Base-by-base conservation (phyloP, 2,888 invertebrate species). In the Zonitis immaculata region DNA sequence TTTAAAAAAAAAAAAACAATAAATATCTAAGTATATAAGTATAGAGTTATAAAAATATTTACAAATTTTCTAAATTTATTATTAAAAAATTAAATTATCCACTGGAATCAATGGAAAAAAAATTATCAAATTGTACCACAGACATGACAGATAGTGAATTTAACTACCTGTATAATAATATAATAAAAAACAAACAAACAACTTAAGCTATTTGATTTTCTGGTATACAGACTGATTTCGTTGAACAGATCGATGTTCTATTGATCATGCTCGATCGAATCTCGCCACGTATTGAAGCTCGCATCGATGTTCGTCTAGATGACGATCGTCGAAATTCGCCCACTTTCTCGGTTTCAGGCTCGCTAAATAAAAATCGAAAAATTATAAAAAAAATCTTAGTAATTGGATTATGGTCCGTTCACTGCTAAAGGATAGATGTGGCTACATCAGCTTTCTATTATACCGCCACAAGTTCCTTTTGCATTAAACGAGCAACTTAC, bases 251-350 rank as follows among this genome's bases (percentile, higher is more conserved):
- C 12, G 78, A 77, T n/a, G n/a, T n/a, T 51, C 80, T 78, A 54
- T 78, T 79, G 52, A 82, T 71, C 64, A 82, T 79, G 61, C 82
- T 85, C 4, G 85, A 82, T 48, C 84, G 76, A 2, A 82, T 76
- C 71, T 86, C 87, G 0, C 85, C 87, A 12, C 85, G 78, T 16
- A 83, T 78, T 0, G 83, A 82, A 0, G 84, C 84, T 49, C 82
- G 76, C 54, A 83, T 74, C 1, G 85, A 85, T 45, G 80, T 78
- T 47, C 79, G 72, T 26, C 73, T 64, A 32, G 74, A 71, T 56
- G 70, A 54, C 39, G 68, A 57, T 50, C 65, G 62, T 44, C 63
- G 68, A 30, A 66, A 59, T 43, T 65, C 64, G 1, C 70, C 64
- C 6, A 61, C 65, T 53, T 74, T 71, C 22, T 67, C 70, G 12